phyloP scores from a whole-genome alignment of 2,113 vertebrate genomes.

The Erythrocercus mccallii region DNA sequence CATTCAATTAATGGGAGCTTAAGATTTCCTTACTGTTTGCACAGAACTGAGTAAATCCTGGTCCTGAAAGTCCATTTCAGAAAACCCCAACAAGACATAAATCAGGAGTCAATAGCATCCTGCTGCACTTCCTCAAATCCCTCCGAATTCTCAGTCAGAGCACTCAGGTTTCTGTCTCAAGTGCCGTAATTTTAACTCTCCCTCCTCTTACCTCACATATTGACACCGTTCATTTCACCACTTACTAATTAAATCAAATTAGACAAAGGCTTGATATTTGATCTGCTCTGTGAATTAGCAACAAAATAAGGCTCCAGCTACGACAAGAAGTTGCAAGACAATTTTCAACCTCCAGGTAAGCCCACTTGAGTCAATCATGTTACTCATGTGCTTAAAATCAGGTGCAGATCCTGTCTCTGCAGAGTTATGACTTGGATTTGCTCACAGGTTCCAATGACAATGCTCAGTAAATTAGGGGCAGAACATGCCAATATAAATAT shows the following conservation, averaged over 20 bases:
- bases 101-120: neutral
- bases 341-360: neutral
- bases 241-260: slow-evolving; percentile 17
- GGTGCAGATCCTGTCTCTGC: neutral
- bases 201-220: neutral
- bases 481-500: neutral
- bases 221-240: neutral
- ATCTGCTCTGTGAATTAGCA: neutral
- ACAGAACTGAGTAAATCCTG: neutral
- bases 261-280: neutral
- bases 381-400: neutral
- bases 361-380: neutral
- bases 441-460: neutral
- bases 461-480: neutral
- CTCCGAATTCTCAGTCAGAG: neutral
- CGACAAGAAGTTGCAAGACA: neutral
- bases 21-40: neutral
- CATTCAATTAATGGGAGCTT: neutral
- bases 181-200: neutral
- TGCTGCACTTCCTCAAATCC: neutral
- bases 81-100: neutral
- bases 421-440: neutral
- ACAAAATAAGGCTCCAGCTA: neutral
- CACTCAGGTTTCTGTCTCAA: neutral
- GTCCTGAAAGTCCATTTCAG: neutral